Conservation (phyloP, 1,140 invertebrate species). For the Ridgeia piscesae region DNA sequence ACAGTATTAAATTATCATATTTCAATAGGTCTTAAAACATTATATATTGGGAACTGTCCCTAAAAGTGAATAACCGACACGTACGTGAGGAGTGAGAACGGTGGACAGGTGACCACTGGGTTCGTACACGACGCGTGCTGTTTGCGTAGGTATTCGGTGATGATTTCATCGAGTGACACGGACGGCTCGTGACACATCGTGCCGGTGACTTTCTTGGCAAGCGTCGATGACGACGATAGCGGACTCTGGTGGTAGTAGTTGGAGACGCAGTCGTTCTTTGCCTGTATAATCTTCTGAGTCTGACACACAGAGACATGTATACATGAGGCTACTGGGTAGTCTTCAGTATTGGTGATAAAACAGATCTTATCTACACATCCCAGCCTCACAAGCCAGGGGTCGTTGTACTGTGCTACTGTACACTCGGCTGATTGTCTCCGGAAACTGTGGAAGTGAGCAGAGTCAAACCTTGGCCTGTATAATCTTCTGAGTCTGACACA, state of each 20-base stretch:
- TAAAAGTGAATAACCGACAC: slow-evolving; percentile 17
- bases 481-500: neutral
- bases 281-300: neutral
- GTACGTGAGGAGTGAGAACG: slow-evolving; percentile 61
- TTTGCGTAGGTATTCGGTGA: slow-evolving; percentile 93
- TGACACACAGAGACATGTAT: neutral
- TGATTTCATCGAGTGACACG: slow-evolving; percentile 85
- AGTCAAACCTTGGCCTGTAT: neutral
- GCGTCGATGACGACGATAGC: neutral
- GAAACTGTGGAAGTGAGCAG: too few species aligned
- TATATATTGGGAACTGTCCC: neutral
- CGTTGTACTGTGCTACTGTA: too few species aligned
- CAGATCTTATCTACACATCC: too few species aligned
- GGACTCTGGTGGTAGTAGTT: neutral
- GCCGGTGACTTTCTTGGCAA: neutral
- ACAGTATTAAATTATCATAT: neutral
- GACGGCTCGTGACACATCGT: slow-evolving; percentile 41
- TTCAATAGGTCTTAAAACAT: neutral
- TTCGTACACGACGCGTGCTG: slow-evolving; percentile 68
- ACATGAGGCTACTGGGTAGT: too few species aligned
- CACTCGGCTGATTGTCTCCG: too few species aligned
- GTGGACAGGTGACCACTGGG: slow-evolving; percentile 64
- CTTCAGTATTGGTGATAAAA: too few species aligned
- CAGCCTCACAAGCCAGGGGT: too few species aligned
- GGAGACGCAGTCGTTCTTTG: neutral